Evolutionary conservation across 1,140 invertebrate species (phyloP).

Genomic region (Drosophila arawakana): DNA sequence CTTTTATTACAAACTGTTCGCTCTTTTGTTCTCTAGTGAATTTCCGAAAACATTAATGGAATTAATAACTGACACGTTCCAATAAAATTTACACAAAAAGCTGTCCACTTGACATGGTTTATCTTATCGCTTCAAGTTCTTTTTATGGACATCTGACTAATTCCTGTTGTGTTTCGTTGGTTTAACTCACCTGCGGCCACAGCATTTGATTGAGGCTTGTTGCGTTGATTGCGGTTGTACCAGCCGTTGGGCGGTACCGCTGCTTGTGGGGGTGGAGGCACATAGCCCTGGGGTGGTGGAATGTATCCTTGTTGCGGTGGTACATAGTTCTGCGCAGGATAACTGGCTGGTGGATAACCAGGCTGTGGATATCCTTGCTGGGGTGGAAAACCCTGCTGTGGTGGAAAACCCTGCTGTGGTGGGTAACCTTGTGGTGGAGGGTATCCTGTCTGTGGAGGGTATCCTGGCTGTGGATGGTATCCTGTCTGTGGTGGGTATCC

Average conservation of each 20-base stretch:
- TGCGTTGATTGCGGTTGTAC: conserved; percentile 34
- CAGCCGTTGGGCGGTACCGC: conserved; percentile 40
- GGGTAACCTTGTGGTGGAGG: conserved; percentile 20
- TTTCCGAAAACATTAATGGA: not conserved
- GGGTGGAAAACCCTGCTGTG: not conserved
- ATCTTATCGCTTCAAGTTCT: conserved; percentile 32
- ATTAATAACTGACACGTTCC: conserved; percentile 2
- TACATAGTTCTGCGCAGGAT: conserved; percentile 25
- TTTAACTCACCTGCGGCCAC: conserved; percentile 46
- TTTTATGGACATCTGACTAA: conserved; percentile 34
- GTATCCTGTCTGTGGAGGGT: conserved; percentile 33
- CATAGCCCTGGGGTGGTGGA: conserved; percentile 11
- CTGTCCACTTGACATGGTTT: not conserved
- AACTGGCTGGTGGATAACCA: conserved; percentile 12
- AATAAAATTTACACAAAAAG: not conserved
- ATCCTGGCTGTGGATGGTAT: conserved; percentile 35
- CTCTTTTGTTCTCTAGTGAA: not conserved
- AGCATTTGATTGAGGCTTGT: conserved; percentile 62
- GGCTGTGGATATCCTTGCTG: conserved; percentile 6
- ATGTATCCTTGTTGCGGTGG: conserved; percentile 41
- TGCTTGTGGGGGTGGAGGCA: conserved; percentile 7
- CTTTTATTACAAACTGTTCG: not conserved
- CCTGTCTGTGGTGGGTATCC: conserved; percentile 30
- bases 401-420: not conserved
- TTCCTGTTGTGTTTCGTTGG: not conserved